phyloP scores from a whole-genome alignment of 2,113 vertebrate species.

The Oostethus manadensis region DNA sequence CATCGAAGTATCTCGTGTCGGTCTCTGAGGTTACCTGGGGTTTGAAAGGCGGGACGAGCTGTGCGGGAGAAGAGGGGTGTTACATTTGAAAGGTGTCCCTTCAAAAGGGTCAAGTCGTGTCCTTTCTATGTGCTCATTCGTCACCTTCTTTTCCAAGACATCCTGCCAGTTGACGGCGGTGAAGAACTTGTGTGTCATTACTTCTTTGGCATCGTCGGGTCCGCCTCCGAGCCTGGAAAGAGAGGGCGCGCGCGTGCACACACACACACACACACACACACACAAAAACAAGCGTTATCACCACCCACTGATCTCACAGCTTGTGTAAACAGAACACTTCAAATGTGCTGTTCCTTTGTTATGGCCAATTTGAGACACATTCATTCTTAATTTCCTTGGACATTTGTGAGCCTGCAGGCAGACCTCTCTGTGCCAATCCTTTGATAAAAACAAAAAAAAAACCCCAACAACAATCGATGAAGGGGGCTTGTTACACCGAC shows the following conservation, averaged over 20 bases:
- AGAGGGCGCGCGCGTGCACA: neutral
- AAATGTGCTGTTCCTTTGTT: constrained; percentile 7
- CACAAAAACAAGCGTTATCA: neutral
- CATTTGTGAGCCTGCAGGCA: constrained; percentile 23
- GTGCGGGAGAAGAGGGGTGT: constrained; percentile 12
- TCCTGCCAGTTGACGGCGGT: constrained; percentile 86
- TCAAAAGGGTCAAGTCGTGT: neutral
- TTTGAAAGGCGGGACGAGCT: constrained; percentile 90
- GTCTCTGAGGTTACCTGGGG: constrained; percentile 92
- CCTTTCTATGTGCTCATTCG: neutral
- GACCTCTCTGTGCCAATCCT: constrained; percentile 37
- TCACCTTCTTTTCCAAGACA: constrained; percentile 85
- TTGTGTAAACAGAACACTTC: constrained; percentile 13
- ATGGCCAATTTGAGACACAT: constrained; percentile 28
- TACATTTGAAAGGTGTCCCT: neutral
- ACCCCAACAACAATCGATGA: constrained; percentile 58
- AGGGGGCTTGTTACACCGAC: constrained; percentile 22
- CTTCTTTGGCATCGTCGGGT: constrained; percentile 86
- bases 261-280: neutral
- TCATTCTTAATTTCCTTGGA: constrained; percentile 33
- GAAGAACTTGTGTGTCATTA: constrained; percentile 93
- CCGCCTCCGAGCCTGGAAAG: constrained; percentile 85
- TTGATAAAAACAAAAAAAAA: constrained; percentile 36
- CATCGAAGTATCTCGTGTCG: constrained; percentile 90
- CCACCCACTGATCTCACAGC: neutral